Percentiles rank a stretch among this genome's conserved stretches.
Evolutionary conservation across 2,888 invertebrate species (phyloP).

Genomic region (Xanthia togata): DNA sequence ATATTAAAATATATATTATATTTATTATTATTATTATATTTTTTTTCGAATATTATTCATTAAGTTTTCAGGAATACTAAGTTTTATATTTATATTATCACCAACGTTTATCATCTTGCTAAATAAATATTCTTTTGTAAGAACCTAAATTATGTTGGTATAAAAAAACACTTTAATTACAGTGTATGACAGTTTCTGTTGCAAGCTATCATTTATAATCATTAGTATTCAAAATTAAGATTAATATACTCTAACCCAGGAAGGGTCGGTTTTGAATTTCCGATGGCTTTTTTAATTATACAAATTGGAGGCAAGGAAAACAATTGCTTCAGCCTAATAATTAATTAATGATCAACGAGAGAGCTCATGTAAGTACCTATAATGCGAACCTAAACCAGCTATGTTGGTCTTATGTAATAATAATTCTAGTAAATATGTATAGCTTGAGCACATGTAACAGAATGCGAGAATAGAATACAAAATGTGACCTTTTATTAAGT

Average conservation of each 20-base stretch:
- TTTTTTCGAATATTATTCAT: constrained; percentile 15
- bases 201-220: constrained; percentile 24
- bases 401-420: constrained; percentile 20
- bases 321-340: constrained; percentile 18
- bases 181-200: neutral
- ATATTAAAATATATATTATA: no score
- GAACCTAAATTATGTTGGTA: neutral
- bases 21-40: no score
- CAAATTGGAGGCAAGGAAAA: constrained; percentile 15
- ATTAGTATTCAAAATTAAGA: constrained; percentile 38
- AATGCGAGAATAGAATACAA: constrained; percentile 61
- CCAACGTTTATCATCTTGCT: neutral
- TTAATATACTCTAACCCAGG: constrained; percentile 37
- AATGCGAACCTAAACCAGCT: neutral
- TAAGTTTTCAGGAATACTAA: constrained; percentile 1
- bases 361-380: neutral
- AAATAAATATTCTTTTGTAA: constrained; percentile 2
- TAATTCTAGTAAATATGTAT: constrained; percentile 27
- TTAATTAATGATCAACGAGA: constrained; percentile 4
- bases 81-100: constrained; percentile 4
- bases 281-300: constrained; percentile 33
- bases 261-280: constrained; percentile 22
- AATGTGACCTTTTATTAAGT: constrained; percentile 58
- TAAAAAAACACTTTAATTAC: neutral
- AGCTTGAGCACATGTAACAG: constrained; percentile 21